phyloP scores from a whole-genome alignment of 2,797 vertebrate species.

The Premnoplex brunnescens region DNA sequence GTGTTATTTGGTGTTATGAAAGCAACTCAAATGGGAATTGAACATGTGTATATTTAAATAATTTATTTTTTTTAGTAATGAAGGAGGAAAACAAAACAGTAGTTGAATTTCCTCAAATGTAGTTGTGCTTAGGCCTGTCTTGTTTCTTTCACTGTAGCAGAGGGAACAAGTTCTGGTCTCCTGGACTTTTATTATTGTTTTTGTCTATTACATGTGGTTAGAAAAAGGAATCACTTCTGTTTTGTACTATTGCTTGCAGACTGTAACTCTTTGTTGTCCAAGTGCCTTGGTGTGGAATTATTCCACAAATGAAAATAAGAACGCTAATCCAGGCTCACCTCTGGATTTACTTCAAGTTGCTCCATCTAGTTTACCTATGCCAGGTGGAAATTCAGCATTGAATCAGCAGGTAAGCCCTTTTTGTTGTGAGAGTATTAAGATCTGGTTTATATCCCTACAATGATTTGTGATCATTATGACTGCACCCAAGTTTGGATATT shows the following conservation, averaged over 20 bases:
- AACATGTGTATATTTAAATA: neutral
- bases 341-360: constrained; percentile 80
- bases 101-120: neutral
- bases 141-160: neutral
- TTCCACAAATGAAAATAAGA: constrained; percentile 78
- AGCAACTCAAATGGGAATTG: neutral
- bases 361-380: constrained; percentile 80
- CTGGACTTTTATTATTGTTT: neutral
- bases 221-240: neutral
- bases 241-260: constrained; percentile 59
- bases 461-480: neutral
- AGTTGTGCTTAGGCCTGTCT: neutral
- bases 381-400: constrained; percentile 76
- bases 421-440: neutral
- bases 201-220: neutral
- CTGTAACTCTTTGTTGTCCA: constrained; percentile 82
- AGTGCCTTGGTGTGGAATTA: constrained; percentile 86
- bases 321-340: constrained; percentile 75
- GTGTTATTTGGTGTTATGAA: neutral
- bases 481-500: neutral
- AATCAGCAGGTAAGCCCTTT: constrained; percentile 75
- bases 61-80: neutral
- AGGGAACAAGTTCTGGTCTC: neutral
- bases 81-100: neutral
- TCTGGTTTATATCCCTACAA: neutral